Evolutionary conservation across 2,113 vertebrate species (phyloP).

Genomic region (Corynorhinus townsendii): DNA sequence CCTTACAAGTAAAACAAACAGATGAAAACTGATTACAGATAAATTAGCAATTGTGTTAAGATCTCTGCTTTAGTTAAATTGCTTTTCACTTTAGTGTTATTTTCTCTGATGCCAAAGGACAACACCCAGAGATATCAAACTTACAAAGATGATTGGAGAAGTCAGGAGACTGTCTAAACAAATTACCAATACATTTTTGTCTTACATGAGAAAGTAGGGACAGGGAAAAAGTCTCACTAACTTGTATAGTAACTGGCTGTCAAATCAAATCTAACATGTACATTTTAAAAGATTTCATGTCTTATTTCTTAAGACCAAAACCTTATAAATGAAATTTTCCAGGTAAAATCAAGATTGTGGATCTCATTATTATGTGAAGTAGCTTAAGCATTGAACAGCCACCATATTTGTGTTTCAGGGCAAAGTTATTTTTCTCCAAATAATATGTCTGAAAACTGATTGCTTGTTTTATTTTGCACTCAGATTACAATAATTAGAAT

Average conservation of each 20-base stretch:
- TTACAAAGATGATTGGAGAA: background rate
- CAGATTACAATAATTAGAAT: background rate
- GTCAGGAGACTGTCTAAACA: background rate
- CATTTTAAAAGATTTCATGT: background rate
- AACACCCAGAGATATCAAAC: background rate
- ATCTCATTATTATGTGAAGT: background rate
- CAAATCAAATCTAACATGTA: background rate
- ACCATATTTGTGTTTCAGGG: background rate
- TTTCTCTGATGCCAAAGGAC: background rate
- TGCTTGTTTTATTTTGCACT: background rate
- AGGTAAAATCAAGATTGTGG: background rate
- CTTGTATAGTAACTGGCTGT: background rate
- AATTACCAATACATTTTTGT: background rate
- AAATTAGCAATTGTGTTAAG: background rate
- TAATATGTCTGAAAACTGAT: background rate
- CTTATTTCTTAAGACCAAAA: background rate
- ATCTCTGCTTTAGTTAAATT: background rate
- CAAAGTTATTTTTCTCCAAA: background rate
- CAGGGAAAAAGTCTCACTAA: background rate
- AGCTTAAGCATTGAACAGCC: background rate
- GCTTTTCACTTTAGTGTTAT: background rate
- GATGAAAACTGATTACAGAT: slow-evolving; percentile 4
- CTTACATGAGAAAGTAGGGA: background rate
- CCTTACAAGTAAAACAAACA: slow-evolving; percentile 19
- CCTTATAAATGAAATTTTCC: background rate